Percentiles rank a stretch among this genome's conserved stretches.
phyloP scores from a whole-genome alignment of 2,888 invertebrate species.

The Dicyrtoma fusca region DNA sequence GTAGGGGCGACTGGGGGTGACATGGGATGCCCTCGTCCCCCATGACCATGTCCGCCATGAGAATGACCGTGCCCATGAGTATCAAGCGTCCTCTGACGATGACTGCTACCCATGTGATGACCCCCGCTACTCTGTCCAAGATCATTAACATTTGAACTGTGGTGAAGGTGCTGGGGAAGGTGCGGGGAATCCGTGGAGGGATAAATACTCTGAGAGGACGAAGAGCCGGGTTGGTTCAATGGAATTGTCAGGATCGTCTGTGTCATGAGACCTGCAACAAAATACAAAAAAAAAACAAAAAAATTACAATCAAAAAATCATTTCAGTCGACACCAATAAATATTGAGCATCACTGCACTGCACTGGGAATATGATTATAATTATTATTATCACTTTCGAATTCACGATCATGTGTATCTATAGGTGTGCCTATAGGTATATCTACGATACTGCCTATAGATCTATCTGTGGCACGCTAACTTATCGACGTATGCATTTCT shows the following conservation, averaged over 20 bases:
- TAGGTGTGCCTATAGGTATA: too few species aligned
- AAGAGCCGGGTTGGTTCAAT: conserved; percentile 64
- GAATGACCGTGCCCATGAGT: conserved; percentile 15
- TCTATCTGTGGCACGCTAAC: too few species aligned
- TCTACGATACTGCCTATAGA: too few species aligned
- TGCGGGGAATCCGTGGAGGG: conserved; percentile 39
- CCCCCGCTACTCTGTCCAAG: neutral
- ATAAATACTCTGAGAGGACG: conserved; percentile 6
- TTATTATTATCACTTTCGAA: too few species aligned
- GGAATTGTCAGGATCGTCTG: conserved; percentile 96
- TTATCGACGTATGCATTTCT: too few species aligned
- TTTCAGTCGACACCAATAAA: neutral
- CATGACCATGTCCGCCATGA: conserved; percentile 24
- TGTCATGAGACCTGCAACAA: conserved; percentile 78
- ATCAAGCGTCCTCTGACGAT: neutral
- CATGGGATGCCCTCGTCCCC: conserved; percentile 37
- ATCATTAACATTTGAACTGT: conserved; percentile 29
- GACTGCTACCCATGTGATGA: neutral
- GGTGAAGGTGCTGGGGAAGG: conserved; percentile 38
- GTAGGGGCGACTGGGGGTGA: conserved; percentile 52
- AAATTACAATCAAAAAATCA: neutral
- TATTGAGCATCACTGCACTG: too few species aligned
- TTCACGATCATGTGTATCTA: too few species aligned
- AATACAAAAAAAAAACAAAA: neutral
- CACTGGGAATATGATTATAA: too few species aligned